These are phyloP conservation scores for Phylloscopus collybita DNA, from an alignment of 2,797 vertebrate species.

Conservation along the genomic window DNA sequence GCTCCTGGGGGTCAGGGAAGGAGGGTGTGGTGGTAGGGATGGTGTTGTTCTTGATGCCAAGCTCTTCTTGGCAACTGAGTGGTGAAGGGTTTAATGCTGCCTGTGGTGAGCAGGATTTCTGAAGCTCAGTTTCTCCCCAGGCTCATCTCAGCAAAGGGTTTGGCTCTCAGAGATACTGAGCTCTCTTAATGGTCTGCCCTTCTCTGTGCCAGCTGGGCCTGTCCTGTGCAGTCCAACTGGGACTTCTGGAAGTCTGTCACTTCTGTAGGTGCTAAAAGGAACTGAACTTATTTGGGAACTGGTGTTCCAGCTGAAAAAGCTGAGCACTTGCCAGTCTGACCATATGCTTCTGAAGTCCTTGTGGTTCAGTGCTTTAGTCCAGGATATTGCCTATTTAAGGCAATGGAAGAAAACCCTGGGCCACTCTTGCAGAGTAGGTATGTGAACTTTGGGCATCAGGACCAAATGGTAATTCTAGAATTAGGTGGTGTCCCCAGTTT, in stretches of 20 bases:
- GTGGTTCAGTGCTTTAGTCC: neutral
- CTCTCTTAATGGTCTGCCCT: neutral
- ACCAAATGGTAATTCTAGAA: conserved; percentile 25
- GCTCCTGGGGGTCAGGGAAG: neutral
- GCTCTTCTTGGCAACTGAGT: neutral
- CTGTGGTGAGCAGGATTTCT: neutral
- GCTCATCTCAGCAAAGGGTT: neutral
- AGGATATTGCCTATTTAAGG: conserved; percentile 39
- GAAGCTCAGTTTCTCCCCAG: neutral
- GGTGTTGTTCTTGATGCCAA: neutral
- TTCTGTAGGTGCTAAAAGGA: neutral
- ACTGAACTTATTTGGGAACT: neutral
- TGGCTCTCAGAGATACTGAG: neutral
- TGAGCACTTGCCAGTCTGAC: neutral
- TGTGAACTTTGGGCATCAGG: neutral
- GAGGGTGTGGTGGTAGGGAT: neutral
- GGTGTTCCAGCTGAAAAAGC: neutral
- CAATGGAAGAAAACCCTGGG: neutral
- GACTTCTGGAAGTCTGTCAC: neutral
- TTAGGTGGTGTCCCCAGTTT: conserved; percentile 50
- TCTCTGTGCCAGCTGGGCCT: neutral
- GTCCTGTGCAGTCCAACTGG: neutral
- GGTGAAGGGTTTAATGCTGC: neutral
- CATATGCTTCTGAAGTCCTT: neutral
- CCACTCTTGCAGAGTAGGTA: neutral